Evolutionary conservation across 2,888 invertebrate species (phyloP).

Genomic region (Lochmaea crataegi): DNA sequence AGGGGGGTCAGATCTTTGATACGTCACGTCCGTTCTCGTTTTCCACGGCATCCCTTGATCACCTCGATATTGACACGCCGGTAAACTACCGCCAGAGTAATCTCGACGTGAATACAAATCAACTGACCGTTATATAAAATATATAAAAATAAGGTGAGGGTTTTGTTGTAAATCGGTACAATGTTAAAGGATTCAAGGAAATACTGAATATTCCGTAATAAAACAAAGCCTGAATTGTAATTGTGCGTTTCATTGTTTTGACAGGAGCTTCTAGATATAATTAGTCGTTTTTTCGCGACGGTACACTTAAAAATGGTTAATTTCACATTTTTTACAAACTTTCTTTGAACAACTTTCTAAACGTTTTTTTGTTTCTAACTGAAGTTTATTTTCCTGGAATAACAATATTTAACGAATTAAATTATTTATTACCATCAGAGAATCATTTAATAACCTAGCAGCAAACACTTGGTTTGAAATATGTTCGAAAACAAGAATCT

Average conservation of each 20-base stretch:
- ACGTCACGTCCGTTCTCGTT: conserved; percentile 60
- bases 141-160: conserved; percentile 10
- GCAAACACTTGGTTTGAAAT: neutral
- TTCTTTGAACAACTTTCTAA: no score
- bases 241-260: no score
- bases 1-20: conserved; percentile 62
- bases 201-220: neutral
- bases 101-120: conserved; percentile 34
- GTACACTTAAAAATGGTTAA: no score
- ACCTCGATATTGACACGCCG: conserved; percentile 54
- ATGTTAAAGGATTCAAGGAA: neutral
- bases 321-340: no score
- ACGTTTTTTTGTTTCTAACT: neutral
- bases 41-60: conserved; percentile 53
- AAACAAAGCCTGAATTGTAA: neutral
- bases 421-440: neutral
- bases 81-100: conserved; percentile 42
- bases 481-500: conserved; percentile 7
- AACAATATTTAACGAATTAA: neutral
- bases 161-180: neutral
- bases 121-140: conserved; percentile 23
- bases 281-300: no score
- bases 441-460: neutral
- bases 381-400: neutral
- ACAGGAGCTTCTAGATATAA: no score